Evolutionary conservation across 2,797 vertebrate genomes (phyloP), one percentile per base, ranked within the genome.

Genomic region (Notolabrus celidotus): DNA sequence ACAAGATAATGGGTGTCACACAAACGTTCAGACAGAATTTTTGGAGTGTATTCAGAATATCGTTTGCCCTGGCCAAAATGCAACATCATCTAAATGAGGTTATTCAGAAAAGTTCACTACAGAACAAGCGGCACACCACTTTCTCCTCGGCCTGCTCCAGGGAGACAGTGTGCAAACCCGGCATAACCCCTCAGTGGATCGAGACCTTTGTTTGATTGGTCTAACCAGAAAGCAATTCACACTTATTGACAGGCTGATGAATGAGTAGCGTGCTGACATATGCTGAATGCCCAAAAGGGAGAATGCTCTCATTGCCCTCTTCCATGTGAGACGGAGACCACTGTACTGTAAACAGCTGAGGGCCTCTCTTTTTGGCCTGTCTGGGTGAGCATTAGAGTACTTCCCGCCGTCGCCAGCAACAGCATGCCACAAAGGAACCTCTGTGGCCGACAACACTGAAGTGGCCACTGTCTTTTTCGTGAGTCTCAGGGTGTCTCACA

Each of bases 401-500:
- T 86, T 84, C 78, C 83, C 85, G 81, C 86, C 70, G 73, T 70
- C 74, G 73, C 86, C 83, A 89, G 89, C 85, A 84, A 82, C 88
- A 71, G 89, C 77, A 68, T n/a, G 63, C 87, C 81, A 91, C 90
- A 93, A 93, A 90, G 90, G 84, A 92, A 91, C 88, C 89, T 92
- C 89, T 88, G 89, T 92, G 87, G 88, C 85, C 79, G 47, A 87
- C 90, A 91, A 87, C 86, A 92, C 90, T 92, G 89, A 93, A 93
- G 92, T 93, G 86, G 86, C 90, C 88, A 90, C 88, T 89, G 89
- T 88, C 90, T 86, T 88, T 91, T 89, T 85, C 77, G 77, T 87
- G 89, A 89, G 89, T 91, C 90, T 92, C 86, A 82, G 90, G 90
- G 89, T 91, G 92, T 93, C 92, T 89, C 86, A 78, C 88, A 86